Evolutionary conservation across 1,140 invertebrate genomes (phyloP), one percentile per base, ranked within the genome.

Genomic region (Frieseomelitta varia): DNA sequence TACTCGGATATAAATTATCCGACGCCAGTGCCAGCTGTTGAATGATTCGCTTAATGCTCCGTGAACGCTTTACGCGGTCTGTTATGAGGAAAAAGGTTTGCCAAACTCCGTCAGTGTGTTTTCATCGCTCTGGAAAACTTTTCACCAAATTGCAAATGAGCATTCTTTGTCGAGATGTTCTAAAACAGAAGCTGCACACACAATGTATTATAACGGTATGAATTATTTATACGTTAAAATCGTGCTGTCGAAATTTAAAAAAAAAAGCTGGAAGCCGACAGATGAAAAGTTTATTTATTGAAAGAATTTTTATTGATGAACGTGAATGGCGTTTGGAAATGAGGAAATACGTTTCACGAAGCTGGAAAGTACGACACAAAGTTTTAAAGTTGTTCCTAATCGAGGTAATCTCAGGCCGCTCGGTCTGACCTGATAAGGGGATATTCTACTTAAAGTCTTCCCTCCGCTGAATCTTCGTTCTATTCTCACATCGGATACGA

Each of bases 1-100:
- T 82, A 90, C 87, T 87, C 81, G 85, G 85, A 84, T 92, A 91
- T 92, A 92, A 93, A 93, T 93, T 92, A 93, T 91, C 86, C 88
- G 84, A 88, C 85, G 86, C 87, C 87, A 84, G 87, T 90, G 85
- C 87, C 85, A 88, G 89, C 87, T 90, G 88, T 86, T 87, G 87
- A 93, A 91, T 92, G 87, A 91, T 91, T 91, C 86, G 91, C 87
- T 87, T 93, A 92, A 93, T 92, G 90, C 88, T 74, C 86, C 85
- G 88, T 91, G 67, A 89, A 89, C 72, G 79, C 39, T 73, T 47
- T 69, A 72, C 75, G 58, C 39, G 51, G 76, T n/a, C 58, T 10
- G 56, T 14, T 71, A 27, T 34, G 15, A 39, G 55, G 47, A 27
- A 79, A 84, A 84, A 78, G 27, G 75, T 55, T 82, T 72, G 69